Evolutionary conservation across 2,797 vertebrate genomes (phyloP), one percentile per base, ranked within the genome.

Genomic region (Gallinago stenura): DNA sequence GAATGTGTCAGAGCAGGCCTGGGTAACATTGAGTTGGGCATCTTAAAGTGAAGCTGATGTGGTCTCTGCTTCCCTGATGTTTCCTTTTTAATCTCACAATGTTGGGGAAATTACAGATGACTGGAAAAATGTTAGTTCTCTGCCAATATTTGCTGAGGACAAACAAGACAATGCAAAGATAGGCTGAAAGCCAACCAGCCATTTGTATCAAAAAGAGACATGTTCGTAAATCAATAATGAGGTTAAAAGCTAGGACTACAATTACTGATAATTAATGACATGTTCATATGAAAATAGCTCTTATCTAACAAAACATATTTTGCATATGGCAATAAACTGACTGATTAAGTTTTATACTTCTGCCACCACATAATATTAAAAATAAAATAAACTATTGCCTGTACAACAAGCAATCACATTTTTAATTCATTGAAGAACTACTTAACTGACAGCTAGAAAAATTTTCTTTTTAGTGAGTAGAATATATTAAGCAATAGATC

Each of bases 51-150:
- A 85, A 80, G 31, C 37, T 61, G 37, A 21, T 83, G 65, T 1
- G 0, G 9, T 75, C 35, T 69, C 81, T 93, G 76, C 10, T 57
- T 78, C 71, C 54, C 33, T 54, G 41, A 80, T 65, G 28, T 80
- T 91, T 80, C 21, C 37, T 89, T 93, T 93, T 93, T 72, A 87
- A 65, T 65, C n/a, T 87, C 66, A 50, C 28, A 69, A 6, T 66
- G 39, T 12, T 25, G 45, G 10, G 57, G 53, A 95, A 93, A 91
- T 65, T 62, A 72, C 61, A 21, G 61, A 84, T 0, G 3, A 69
- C 54, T 86, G 57, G 30, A 86, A 94, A 91, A 93, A 95, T 88
- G 46, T 65, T 81, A 46, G 48, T 83, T 94, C n/a, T 62, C 35
- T 88, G 85, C 87, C 82, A 95, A 14, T 69, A 41, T 76, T 83